Evolutionary conservation across 2,113 vertebrate species (phyloP), one percentile per base, ranked within the genome.

Genomic region (Muntiacus reevesi): DNA sequence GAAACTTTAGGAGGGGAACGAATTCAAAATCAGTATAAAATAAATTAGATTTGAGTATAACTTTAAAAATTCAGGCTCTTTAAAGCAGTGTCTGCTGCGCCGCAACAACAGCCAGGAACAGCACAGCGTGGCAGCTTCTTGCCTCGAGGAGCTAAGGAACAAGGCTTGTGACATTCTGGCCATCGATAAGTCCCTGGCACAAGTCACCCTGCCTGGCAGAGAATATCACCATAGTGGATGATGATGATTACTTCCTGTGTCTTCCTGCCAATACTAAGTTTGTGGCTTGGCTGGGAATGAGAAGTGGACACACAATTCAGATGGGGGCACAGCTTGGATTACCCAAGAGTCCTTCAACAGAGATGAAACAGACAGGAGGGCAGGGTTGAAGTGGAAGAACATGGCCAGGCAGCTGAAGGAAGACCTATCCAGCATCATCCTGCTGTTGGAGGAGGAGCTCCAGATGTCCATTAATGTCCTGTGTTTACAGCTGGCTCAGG

Each of bases 381-480:
- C 25, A 2, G 89, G 14, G 0, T 74, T 97, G 52, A 98, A 96
- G 62, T 99, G 99, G 99, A 99, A 97, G 96, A 97, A 98, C 9
- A 98, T 99, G 94, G 99, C 99, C 95, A 98, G 98, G 64, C 99
- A 98, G 92, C 99, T 99, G 97, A 99, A 98, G 76, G 98, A 99
- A 62, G 99, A 99, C 95, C 97, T 99, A 23, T 98, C 99, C 87
- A 99, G 97, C 88, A 98, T 99, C 98, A 99, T 99, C 97, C 98
- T 99, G 28, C 99, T 99, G 98, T 99, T 99, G 1, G 99, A 99
- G 96, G 98, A 98, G 54, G 99, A 99, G 33, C 98, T 99, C 16
- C 99, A 99, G 67, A 36, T 23, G 67, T 10, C 21, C n/a, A 21
- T 23, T 36, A 5, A 71, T 71, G 67, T 23, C n/a, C n/a, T 71